Evolutionary conservation across 2,888 invertebrate species (phyloP).

Genomic region (Ariolimax columbianus): DNA sequence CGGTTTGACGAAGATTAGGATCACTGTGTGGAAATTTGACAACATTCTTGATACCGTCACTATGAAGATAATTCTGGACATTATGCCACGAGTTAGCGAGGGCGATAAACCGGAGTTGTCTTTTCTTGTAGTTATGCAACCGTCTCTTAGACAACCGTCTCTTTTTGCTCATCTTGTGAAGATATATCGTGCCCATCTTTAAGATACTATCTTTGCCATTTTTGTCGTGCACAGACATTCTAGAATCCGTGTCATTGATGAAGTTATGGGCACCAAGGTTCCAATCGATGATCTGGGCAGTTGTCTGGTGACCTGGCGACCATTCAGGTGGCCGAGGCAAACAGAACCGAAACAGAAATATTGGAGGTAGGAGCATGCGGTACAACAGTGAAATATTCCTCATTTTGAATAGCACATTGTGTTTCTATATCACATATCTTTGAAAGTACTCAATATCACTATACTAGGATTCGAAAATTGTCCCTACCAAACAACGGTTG

Average conservation of each 20-base stretch:
- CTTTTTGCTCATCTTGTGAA: background rate
- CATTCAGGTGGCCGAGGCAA: background rate
- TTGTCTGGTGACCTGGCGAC: background rate
- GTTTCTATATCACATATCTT: background rate
- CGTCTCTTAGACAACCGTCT: background rate
- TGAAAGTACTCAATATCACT: background rate
- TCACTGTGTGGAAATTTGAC: no score
- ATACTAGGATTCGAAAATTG: background rate
- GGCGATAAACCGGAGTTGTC: background rate
- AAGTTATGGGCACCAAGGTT: background rate
- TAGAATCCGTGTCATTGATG: background rate
- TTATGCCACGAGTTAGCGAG: no score
- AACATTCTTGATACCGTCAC: no score
- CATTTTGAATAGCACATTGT: constrained; percentile 40
- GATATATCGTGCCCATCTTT: background rate
- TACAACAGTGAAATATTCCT: constrained; percentile 24
- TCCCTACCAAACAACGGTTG: background rate
- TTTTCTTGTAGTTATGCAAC: background rate
- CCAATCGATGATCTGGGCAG: no score
- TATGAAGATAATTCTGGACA: no score
- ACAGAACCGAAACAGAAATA: constrained; percentile 19
- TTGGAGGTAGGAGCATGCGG: constrained; percentile 17
- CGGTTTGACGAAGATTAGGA: no score
- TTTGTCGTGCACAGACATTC: background rate
- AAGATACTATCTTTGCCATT: background rate